Evolutionary conservation across 2,113 vertebrate species (phyloP).

Genomic region (Paratilapia polleni): DNA sequence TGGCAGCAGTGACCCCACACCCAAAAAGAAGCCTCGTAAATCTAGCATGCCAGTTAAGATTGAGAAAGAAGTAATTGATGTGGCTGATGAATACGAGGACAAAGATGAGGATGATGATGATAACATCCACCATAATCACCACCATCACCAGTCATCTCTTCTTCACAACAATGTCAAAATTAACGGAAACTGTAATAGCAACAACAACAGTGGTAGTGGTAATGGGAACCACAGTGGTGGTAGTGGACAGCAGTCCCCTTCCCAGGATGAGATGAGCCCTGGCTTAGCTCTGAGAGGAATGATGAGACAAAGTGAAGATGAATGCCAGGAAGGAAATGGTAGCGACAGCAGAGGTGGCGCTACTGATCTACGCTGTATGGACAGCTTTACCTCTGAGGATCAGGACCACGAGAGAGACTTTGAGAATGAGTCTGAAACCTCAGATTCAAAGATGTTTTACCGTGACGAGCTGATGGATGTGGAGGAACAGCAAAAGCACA

Average conservation of each 20-base stretch:
- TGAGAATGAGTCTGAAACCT: constrained; percentile 97
- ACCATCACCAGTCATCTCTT: constrained; percentile 70
- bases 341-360: constrained; percentile 77
- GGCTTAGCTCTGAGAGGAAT: constrained; percentile 91
- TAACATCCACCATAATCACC: constrained; percentile 72
- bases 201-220: constrained; percentile 87
- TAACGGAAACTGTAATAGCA: constrained; percentile 87
- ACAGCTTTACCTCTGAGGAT: constrained; percentile 97
- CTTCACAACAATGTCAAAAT: constrained; percentile 79
- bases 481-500: constrained; percentile 82
- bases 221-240: constrained; percentile 88
- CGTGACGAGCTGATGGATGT: constrained; percentile 90
- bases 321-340: constrained; percentile 82
- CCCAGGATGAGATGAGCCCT: constrained; percentile 95
- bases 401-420: constrained; percentile 97
- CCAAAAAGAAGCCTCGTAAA: constrained; percentile 98
- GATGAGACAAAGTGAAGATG: constrained; percentile 86
- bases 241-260: constrained; percentile 92
- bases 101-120: constrained; percentile 94
- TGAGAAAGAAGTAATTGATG: constrained; percentile 96
- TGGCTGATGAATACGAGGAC: constrained; percentile 95
- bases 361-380: constrained; percentile 89
- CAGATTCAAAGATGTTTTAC: constrained; percentile 92
- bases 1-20: constrained; percentile 87
- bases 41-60: constrained; percentile 99